Evolutionary conservation across 1,140 invertebrate genomes (phyloP).

Genomic region (Musca domestica): DNA sequence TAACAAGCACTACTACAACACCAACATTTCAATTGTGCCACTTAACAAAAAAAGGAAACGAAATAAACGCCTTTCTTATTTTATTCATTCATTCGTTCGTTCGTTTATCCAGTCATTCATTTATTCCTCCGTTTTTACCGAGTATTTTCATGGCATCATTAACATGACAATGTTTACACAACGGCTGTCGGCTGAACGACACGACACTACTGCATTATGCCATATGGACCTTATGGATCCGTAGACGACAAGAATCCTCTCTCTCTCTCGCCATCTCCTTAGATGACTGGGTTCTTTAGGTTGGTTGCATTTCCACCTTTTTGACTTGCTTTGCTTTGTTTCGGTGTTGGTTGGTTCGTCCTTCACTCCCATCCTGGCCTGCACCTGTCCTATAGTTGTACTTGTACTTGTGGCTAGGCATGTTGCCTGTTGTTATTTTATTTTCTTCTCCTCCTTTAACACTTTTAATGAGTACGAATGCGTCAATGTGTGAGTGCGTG

Average conservation of each 20-base stretch:
- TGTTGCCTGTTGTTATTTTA: neutral
- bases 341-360: too few relatives aligned
- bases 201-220: slow-evolving; percentile 14
- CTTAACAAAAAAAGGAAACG: neutral
- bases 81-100: neutral
- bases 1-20: neutral
- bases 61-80: slow-evolving; percentile 10
- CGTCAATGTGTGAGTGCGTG: neutral
- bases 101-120: too few relatives aligned
- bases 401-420: neutral
- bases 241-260: too few relatives aligned
- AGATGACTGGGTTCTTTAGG: too few relatives aligned
- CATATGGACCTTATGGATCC: neutral
- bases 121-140: neutral
- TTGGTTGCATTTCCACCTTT: too few relatives aligned
- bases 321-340: too few relatives aligned
- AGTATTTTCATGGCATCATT: neutral
- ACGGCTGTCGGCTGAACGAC: neutral
- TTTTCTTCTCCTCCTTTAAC: neutral
- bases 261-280: too few relatives aligned
- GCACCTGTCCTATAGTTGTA: too few relatives aligned
- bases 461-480: neutral
- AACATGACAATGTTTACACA: neutral
- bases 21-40: slow-evolving; percentile 19
- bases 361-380: too few relatives aligned